Evolutionary conservation across 2,113 vertebrate species (phyloP).

Genomic region (Porphyrio hochstetteri): DNA sequence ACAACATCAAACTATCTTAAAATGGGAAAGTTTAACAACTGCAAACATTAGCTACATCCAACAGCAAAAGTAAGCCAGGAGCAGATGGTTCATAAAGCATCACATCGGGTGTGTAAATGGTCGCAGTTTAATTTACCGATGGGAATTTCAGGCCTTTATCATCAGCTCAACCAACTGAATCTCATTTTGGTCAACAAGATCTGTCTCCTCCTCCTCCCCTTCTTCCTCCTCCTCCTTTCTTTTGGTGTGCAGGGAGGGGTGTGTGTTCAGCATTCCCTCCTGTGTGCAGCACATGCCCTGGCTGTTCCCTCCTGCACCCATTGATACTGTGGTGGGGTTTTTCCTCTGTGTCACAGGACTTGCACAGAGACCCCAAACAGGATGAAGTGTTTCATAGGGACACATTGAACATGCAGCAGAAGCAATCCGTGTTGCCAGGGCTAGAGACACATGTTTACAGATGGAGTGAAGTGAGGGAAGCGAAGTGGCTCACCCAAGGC

Average conservation of each 20-base stretch:
- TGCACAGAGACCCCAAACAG: neutral
- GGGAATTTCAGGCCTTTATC: neutral
- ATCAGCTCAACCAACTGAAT: neutral
- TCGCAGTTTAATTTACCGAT: neutral
- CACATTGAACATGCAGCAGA: rapidly evolving
- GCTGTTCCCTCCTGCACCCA: neutral
- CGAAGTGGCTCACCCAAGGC: neutral
- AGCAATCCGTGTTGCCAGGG: neutral
- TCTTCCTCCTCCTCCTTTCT: neutral
- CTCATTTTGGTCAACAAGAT: neutral
- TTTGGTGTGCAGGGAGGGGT: neutral
- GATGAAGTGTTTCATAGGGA: neutral
- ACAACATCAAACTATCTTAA: neutral
- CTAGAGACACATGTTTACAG: neutral
- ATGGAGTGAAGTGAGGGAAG: neutral
- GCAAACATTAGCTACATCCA: neutral
- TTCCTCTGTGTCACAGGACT: neutral
- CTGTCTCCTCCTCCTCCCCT: neutral
- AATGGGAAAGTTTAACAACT: neutral
- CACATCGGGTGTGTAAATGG: neutral
- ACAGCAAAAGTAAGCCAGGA: neutral
- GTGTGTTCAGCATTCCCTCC: neutral
- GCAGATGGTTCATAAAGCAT: constrained; percentile 33
- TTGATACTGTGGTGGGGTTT: neutral
- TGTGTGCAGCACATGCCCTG: rapidly evolving